Evolutionary conservation across 2,888 invertebrate species (phyloP), one percentile per base, ranked within the genome.

Genomic region (Ischnus inquisitorius): DNA sequence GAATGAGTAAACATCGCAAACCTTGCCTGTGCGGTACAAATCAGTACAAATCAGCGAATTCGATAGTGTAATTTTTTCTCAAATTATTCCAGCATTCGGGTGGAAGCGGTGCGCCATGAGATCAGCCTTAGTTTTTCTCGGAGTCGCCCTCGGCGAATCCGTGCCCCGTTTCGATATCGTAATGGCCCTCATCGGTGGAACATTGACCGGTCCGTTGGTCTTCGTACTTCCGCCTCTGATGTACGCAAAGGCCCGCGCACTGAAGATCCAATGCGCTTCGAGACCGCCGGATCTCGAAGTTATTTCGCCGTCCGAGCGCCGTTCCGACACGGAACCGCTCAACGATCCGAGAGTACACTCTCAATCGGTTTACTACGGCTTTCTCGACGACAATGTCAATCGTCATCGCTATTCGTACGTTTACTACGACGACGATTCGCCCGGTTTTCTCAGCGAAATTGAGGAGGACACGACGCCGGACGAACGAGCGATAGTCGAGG

Each of bases 111-210:
- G 97, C 85, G 93, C 96, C 0, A 91, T 97, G 34, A 95, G 98
- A 67, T 96, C 97, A 0, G 92, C 95, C 0, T 94, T 98, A 14
- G 95, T 97, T 12, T 94, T 95, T 0, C 86, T 96, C 2, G 96
- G 97, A 0, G 95, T 98, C 5, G 95, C 97, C 41, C 94, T 98
- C 2, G 97, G 97, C 0, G 97, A 97, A 93, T 95, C 97, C 0
- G 96, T 98, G 0, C 98, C 98, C 0, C 95, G 96, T 86, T 98
- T 98, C 91, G 98, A 98, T 89, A 94, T 97, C 22, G 96, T 98
- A 12, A 97, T 98, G 96, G 96, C 97, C 1, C 94, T 98, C 0
- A 96, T 98, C 10, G 98, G 98, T 0, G 98, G 97, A 3, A 96
- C 97, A 0, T 94, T 98, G 3, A 97, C 97, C 0, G 97, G 97